Percentiles rank a stretch among this genome's conserved stretches.
These are phyloP conservation scores for Alloplasta piceator DNA, from an alignment of 2,888 invertebrate species.

Conservation along the genomic window DNA sequence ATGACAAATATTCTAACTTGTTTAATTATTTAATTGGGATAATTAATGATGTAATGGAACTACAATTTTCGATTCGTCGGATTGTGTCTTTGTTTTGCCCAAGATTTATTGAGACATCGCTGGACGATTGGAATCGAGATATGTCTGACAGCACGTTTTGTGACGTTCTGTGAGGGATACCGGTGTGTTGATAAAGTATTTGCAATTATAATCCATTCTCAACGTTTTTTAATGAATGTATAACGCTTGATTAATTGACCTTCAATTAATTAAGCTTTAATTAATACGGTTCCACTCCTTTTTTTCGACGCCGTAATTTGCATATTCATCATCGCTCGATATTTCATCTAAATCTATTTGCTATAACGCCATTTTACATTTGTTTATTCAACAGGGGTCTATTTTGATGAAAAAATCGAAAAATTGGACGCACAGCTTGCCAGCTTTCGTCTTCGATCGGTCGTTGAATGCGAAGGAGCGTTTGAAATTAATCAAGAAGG, in stretches of 20 bases:
- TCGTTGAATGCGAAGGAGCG: constrained; percentile 92
- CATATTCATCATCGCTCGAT: no score
- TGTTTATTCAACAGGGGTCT: constrained; percentile 85
- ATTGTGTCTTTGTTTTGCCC: constrained; percentile 96
- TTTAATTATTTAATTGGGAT: background rate
- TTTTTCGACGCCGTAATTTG: constrained; percentile 6
- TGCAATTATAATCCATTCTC: no score
- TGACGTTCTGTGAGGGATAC: constrained; percentile 35
- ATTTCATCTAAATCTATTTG: background rate
- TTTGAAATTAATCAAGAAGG: constrained; percentile 96
- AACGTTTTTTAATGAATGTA: constrained; percentile 9
- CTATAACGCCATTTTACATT: constrained; percentile 20
- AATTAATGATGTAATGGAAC: no score
- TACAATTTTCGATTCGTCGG: constrained; percentile 89
- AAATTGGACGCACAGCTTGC: constrained; percentile 90
- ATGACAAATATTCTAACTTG: background rate
- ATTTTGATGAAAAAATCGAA: constrained; percentile 87
- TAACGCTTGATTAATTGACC: constrained; percentile 2
- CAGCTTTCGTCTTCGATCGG: constrained; percentile 93
- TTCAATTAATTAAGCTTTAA: no score
- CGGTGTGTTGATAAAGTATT: constrained; percentile 63
- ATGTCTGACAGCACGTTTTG: constrained; percentile 86
- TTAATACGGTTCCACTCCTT: constrained; percentile 1
- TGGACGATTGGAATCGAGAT: constrained; percentile 99
- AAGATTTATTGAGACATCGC: constrained; percentile 98